phyloP scores from a whole-genome alignment of 2,888 invertebrate species.

The Globia sparganii region DNA sequence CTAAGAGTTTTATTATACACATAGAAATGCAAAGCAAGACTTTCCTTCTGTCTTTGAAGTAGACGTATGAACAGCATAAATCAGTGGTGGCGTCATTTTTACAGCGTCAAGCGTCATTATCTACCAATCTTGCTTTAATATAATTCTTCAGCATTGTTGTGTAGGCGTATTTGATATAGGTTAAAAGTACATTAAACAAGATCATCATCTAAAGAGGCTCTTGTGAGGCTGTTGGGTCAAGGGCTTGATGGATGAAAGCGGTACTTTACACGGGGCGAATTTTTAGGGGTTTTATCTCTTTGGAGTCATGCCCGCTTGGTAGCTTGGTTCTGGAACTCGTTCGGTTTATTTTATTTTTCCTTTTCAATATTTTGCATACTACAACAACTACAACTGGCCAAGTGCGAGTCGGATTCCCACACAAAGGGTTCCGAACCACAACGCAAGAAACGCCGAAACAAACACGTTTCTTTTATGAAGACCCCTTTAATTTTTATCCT shows the following conservation, averaged over 20 bases:
- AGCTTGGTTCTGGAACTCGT: too few relatives aligned
- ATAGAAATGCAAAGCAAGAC: constrained; percentile 8
- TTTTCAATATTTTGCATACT: neutral
- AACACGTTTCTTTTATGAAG: too few relatives aligned
- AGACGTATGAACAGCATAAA: constrained; percentile 21
- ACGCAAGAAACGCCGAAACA: too few relatives aligned
- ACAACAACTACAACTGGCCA: too few relatives aligned
- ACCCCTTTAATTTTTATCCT: too few relatives aligned
- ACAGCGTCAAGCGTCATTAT: neutral
- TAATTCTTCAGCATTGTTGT: constrained; percentile 10
- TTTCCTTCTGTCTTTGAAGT: constrained; percentile 38
- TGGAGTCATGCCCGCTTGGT: neutral
- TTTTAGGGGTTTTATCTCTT: neutral
- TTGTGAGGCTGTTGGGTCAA: constrained; percentile 28
- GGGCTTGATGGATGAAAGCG: constrained; percentile 14
- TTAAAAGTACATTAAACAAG: constrained; percentile 35
- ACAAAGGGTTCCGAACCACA: too few relatives aligned
- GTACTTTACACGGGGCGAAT: neutral
- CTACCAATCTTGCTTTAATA: neutral
- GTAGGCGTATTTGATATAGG: constrained; percentile 18
- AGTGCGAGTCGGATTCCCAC: too few relatives aligned
- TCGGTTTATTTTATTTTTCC: neutral
- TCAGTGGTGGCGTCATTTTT: neutral
- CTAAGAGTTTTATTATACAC: constrained; percentile 31
- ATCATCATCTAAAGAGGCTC: constrained; percentile 11